Percentiles rank a stretch among this genome's conserved stretches.
These are phyloP conservation scores for Rhinophrynus dorsalis DNA, from an alignment of 2,797 vertebrate genomes.

Conservation along the genomic window DNA sequence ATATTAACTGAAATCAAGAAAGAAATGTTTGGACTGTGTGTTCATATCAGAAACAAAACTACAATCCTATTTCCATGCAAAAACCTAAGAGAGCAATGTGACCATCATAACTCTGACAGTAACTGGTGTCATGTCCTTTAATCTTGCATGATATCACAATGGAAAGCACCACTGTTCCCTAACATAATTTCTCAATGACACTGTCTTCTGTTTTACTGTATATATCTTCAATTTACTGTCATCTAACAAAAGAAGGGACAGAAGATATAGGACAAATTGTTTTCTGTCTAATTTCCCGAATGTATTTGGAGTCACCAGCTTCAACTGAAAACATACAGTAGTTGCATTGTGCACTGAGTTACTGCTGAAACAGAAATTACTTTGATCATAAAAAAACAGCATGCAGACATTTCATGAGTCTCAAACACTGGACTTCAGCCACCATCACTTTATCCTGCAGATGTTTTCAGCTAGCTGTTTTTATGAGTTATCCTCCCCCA, in stretches of 20 bases:
- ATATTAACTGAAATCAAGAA: background rate
- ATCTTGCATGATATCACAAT: conserved; percentile 14
- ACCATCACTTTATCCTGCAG: conserved; percentile 56
- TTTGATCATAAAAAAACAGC: conserved; percentile 54
- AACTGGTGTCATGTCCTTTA: conserved; percentile 17
- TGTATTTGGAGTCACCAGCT: conserved; percentile 53
- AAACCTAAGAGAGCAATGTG: conserved; percentile 6
- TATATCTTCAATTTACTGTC: conserved; percentile 36
- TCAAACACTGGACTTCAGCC: conserved; percentile 57
- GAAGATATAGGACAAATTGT: conserved; percentile 33
- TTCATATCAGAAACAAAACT: background rate
- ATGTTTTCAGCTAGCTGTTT: conserved; percentile 51
- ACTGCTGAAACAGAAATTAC: conserved; percentile 56
- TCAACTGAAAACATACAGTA: conserved; percentile 55
- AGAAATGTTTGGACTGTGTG: background rate
- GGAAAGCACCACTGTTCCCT: conserved; percentile 11
- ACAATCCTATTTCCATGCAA: background rate
- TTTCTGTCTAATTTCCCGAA: conserved; percentile 59
- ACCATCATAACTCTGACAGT: background rate
- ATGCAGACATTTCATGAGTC: conserved; percentile 60
- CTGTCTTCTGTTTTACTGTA: conserved; percentile 24
- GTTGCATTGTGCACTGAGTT: conserved; percentile 53
- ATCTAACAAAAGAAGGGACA: conserved; percentile 16
- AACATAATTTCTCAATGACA: conserved; percentile 9
- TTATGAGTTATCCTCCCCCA: conserved; percentile 54